phyloP scores from a whole-genome alignment of 2,113 vertebrate genomes.

The Acrocephalus kingi region DNA sequence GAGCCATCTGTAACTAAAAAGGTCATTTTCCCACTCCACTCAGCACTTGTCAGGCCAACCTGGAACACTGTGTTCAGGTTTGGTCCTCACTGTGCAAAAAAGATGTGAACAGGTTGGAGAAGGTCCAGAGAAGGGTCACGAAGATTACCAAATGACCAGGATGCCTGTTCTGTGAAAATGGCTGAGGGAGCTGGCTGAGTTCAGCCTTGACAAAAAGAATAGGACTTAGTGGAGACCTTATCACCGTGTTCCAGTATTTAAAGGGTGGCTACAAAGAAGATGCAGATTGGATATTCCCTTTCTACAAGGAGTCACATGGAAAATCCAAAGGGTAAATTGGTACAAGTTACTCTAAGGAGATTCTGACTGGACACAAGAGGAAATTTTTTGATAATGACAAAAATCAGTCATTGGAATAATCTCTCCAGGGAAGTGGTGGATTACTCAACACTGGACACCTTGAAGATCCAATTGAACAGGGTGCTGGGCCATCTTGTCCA shows the following conservation, averaged over 20 bases:
- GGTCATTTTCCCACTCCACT: background rate
- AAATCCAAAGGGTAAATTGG: background rate
- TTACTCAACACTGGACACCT: background rate
- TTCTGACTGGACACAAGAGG: background rate
- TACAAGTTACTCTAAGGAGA: background rate
- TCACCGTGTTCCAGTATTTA: background rate
- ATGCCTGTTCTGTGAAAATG: background rate
- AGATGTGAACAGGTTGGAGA: background rate
- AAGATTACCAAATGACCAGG: background rate
- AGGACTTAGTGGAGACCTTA: background rate
- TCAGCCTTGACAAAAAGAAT: background rate
- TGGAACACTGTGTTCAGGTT: background rate
- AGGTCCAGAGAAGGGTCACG: background rate
- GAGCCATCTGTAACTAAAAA: background rate
- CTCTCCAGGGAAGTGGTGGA: background rate
- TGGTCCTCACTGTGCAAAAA: background rate
- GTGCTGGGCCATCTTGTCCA: background rate
- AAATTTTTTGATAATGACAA: background rate
- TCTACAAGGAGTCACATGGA: background rate
- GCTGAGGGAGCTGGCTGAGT: background rate
- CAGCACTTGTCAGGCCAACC: background rate
- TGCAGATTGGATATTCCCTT: background rate
- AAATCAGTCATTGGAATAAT: background rate
- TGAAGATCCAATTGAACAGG: background rate
- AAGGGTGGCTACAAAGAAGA: background rate